Base-by-base conservation (phyloP, 2,888 invertebrate species). In the Biston stratarius region DNA sequence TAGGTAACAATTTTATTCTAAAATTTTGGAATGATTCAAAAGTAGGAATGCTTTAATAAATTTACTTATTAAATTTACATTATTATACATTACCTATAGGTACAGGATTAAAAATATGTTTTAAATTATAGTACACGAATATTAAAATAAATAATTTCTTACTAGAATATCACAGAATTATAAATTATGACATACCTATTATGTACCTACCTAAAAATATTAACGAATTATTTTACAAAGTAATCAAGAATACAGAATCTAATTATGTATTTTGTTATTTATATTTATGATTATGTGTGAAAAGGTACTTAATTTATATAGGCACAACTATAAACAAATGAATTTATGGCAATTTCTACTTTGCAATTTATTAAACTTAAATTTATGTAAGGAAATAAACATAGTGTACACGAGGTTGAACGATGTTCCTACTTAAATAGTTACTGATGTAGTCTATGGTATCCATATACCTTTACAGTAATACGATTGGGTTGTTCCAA, bases 131-230 rank as follows among this genome's bases (percentile, higher is more conserved):
- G 12, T 57, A 45, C 57, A 57, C 14, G 47, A 58, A 42, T 40
- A 51, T 65, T 53, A 49, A 44, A 74, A 73, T 72, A 75, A 61
- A 61, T 66, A 49, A 68, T 74, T 82, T 74, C 75, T 79, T 79
- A 77, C 78, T 84, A 86, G 80, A 86, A 86, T 91, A 91, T 91
- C 90, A 91, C 91, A 91, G 90, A 88, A 85, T 85, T 79, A 83
- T 79, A 77, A 74, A 70, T 71, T 69, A 67, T 59, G 55, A 42
- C 34, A n/a, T 34, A 24, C 24, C 3, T 24, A 1, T 34, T 34
- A 36, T n/a, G n/a, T 51, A 49, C 33, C 34, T 34, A 51, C 10
- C 5, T 33, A 48, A 11, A 48, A 48, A 24, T 33, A 33, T 51
- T 40, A 33, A 42, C 44, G 51, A 14, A 51, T 14, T 45, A 45